Evolutionary conservation across 2,113 vertebrate genomes (phyloP), one percentile per base, ranked within the genome.

Genomic region (Oncorhynchus clarkii): DNA sequence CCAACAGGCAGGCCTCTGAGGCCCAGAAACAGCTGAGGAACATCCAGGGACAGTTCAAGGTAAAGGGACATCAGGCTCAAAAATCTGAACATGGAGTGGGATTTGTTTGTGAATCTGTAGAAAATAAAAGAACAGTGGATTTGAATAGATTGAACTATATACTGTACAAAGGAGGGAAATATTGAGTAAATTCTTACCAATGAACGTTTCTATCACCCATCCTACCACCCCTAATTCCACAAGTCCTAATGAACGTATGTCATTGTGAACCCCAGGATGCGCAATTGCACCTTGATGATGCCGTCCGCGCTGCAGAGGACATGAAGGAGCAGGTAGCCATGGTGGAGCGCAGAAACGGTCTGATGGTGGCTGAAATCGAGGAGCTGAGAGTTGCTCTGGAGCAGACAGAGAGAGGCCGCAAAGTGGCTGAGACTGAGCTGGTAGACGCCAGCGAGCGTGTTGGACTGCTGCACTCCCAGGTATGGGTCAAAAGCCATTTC

Each of bases 21-120:
- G 90, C 93, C 80, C 93, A 94, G 89, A 95, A 95, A 75, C 94
- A 95, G 75, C 83, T 95, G 67, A 95, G 94, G 70, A 91, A 89
- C 1, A 76, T 93, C 14, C 94, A 95, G 65, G 75, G 80, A 71
- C 89, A 90, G 11, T 82, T 95, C 26, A 95, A 95, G 92, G 94
- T 94, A 73, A 64, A 60, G 39, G 39, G 8, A 51, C 49, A 51
- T 13, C 12, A 51, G 14, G 49, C 0, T 22, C 7, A 5, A 22
- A 60, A 2, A 60, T 0, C 14, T 60, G n/a, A 60, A 60, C 2
- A n/a, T 60, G 59, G 59, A 2, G 5, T 1, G 59, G 59, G 59
- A n/a, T 60, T 60, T 60, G 5, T 60, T 20, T 60, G 59, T 22
- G 2, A 22, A 20, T 60, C 14, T 51, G 12, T 51, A 51, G 49